Conservation (phyloP, 2,888 invertebrate genomes). For the Cerastoderma edule region DNA sequence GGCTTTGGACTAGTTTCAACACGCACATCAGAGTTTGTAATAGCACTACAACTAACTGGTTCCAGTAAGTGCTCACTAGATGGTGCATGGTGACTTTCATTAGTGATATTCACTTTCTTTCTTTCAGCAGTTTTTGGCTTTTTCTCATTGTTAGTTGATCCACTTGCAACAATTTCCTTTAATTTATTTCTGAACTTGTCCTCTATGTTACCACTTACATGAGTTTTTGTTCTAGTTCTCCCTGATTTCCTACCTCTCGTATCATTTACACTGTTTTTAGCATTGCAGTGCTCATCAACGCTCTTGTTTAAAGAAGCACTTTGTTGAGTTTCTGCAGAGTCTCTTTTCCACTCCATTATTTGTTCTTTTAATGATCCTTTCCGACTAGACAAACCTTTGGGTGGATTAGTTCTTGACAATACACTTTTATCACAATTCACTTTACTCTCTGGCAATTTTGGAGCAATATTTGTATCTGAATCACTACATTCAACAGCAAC, state of each 20-base stretch:
- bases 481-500: no score
- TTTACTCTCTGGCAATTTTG: no score
- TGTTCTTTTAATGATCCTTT: no score
- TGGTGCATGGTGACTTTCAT: no score
- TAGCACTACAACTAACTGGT: background rate
- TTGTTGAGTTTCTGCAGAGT: background rate
- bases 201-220: constrained; percentile 7
- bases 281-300: background rate
- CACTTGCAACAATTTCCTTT: constrained; percentile 17
- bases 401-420: no score
- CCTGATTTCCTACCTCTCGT: background rate
- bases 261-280: background rate
- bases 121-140: constrained; percentile 2
- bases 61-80: no score
- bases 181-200: constrained; percentile 19
- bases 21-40: constrained; percentile 2
- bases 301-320: background rate
- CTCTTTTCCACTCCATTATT: no score
- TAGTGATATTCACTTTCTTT: no score
- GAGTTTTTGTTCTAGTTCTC: background rate
- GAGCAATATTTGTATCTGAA: no score
- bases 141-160: background rate
- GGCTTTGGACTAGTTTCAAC: constrained; percentile 8
- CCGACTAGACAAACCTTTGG: no score
- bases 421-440: no score